phyloP scores from a whole-genome alignment of 1,140 invertebrate genomes.

The Lasioglossum albipes region DNA sequence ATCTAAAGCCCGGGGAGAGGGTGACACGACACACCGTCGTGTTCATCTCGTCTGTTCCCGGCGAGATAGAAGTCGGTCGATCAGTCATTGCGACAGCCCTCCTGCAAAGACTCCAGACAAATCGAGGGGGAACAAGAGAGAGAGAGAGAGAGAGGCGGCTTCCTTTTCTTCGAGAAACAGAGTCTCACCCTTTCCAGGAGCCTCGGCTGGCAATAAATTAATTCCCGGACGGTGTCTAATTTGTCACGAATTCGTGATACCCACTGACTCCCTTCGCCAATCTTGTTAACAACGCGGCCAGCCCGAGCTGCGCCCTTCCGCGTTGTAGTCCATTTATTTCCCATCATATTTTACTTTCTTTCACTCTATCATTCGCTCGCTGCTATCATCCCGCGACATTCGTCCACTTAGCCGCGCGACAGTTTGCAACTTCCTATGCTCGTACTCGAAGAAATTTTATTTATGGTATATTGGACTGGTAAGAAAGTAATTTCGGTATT shows the following conservation, averaged over 20 bases:
- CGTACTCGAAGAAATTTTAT: too few relatives aligned
- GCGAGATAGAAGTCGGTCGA: constrained; percentile 64
- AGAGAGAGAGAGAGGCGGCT: neutral
- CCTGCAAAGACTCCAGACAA: constrained; percentile 59
- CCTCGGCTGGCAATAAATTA: neutral
- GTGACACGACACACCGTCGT: constrained; percentile 61
- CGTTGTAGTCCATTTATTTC: too few relatives aligned
- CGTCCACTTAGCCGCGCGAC: too few relatives aligned
- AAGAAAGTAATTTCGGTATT: too few relatives aligned
- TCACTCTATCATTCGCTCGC: too few relatives aligned
- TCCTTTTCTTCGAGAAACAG: neutral
- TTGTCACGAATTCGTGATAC: constrained; percentile 6
- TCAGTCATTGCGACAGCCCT: constrained; percentile 69
- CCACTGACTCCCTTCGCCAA: too few relatives aligned
- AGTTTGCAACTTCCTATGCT: too few relatives aligned
- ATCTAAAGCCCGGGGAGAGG: constrained; percentile 49
- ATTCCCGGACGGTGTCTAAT: neutral
- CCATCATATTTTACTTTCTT: too few relatives aligned
- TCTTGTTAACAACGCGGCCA: neutral
- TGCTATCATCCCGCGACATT: too few relatives aligned
- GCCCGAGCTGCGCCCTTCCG: too few relatives aligned
- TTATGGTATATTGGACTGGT: too few relatives aligned
- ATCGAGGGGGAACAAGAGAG: constrained; percentile 49
- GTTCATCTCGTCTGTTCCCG: constrained; percentile 52
- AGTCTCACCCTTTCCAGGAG: constrained; percentile 7